A percentile compares a stretch with the other conserved stretches of the same genome.
These are phyloP conservation scores for Acanthurus tractus DNA, from an alignment of 2,797 vertebrate species.

Conservation along the genomic window DNA sequence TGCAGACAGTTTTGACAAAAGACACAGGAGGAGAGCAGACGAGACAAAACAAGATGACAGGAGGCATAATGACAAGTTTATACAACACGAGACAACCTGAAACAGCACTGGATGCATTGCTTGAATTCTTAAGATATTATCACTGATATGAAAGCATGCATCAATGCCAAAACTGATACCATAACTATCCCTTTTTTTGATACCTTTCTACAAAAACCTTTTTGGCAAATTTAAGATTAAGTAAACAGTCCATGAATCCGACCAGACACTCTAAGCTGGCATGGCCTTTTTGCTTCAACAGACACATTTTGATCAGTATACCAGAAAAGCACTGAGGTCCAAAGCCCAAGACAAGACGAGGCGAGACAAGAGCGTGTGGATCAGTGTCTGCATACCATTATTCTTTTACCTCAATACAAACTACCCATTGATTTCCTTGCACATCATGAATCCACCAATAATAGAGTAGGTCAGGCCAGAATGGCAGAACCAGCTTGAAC, in stretches of 20 bases:
- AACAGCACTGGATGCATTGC: neutral
- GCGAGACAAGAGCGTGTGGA: neutral
- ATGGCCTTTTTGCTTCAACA: neutral
- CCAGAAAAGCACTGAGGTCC: too few species aligned
- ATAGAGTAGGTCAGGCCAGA: slow-evolving; percentile 4
- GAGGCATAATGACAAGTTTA: slow-evolving; percentile 7
- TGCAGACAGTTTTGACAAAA: slow-evolving; percentile 29
- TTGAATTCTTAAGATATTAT: neutral
- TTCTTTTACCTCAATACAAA: slow-evolving; percentile 15
- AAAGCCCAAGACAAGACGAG: too few species aligned
- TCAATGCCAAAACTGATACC: neutral
- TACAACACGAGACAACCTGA: neutral
- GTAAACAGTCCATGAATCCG: neutral
- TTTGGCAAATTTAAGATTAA: neutral
- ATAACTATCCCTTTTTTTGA: neutral
- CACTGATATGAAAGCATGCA: too few species aligned
- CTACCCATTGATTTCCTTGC: neutral
- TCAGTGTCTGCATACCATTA: neutral
- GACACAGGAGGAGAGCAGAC: slow-evolving; percentile 5
- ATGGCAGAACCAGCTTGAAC: slow-evolving; percentile 16
- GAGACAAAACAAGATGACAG: slow-evolving; percentile 10
- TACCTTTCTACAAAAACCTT: neutral
- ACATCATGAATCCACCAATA: slow-evolving; percentile 27
- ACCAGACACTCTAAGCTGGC: neutral
- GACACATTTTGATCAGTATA: neutral